Conservation (phyloP, 2,888 invertebrate genomes). For the Philhelius pedissequus region DNA sequence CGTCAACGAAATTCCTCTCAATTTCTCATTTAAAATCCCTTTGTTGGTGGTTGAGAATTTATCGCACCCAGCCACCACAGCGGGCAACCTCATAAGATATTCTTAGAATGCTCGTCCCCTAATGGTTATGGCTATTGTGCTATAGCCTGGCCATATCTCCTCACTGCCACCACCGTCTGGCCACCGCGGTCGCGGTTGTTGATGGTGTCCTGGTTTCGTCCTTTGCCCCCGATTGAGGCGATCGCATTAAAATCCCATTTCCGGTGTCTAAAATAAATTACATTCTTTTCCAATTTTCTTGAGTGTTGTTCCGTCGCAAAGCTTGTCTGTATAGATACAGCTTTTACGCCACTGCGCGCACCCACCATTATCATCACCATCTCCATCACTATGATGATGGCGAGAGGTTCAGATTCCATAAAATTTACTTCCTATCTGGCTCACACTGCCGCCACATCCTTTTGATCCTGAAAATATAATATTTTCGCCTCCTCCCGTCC, state of each 20-base stretch:
- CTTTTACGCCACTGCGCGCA: not conserved
- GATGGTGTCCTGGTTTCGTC: not conserved
- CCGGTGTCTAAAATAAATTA: constrained; percentile 64
- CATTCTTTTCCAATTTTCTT: constrained; percentile 67
- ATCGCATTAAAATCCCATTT: constrained; percentile 67
- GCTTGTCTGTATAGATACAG: not conserved
- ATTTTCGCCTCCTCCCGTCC: constrained; percentile 47
- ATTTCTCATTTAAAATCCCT: constrained; percentile 47
- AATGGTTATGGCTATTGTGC: not conserved
- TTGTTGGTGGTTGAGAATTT: constrained; percentile 36
- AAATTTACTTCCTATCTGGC: constrained; percentile 52
- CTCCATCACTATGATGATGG: not conserved
- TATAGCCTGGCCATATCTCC: not conserved
- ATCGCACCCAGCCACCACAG: constrained; percentile 40
- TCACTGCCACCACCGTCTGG: not conserved
- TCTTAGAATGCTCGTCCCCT: not conserved
- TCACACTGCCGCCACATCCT: constrained; percentile 3
- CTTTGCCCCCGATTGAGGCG: constrained; percentile 4
- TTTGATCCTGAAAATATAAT: constrained; percentile 47
- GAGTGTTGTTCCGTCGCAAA: constrained; percentile 45
- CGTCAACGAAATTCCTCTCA: constrained; percentile 10
- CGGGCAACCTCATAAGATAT: constrained; percentile 27
- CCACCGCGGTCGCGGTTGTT: not conserved
- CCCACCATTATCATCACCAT: not conserved
- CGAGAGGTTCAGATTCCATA: constrained; percentile 34